These are phyloP conservation scores for Leucozona laternaria DNA, from an alignment of 2,888 invertebrate genomes.

Conservation along the genomic window DNA sequence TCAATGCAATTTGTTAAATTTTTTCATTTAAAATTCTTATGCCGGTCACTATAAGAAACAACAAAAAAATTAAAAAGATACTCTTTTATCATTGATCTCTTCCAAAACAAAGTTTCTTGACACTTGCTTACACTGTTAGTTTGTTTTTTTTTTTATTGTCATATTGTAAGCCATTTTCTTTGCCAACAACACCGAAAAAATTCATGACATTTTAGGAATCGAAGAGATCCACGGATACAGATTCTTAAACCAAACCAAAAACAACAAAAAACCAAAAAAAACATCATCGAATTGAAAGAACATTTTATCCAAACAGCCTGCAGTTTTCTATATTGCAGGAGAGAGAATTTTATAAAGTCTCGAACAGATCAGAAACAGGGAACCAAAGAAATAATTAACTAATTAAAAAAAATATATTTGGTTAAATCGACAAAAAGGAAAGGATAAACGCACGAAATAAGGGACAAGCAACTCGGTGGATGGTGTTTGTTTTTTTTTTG, in stretches of 20 bases:
- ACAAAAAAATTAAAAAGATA: not conserved
- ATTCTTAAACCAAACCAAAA: constrained; percentile 29
- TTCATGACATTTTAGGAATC: constrained; percentile 66
- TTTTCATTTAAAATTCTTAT: constrained; percentile 21
- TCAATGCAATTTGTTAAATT: constrained; percentile 42
- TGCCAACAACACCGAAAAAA: constrained; percentile 38
- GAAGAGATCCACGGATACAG: constrained; percentile 65
- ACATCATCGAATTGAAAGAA: constrained; percentile 25
- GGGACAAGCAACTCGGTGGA: constrained; percentile 39
- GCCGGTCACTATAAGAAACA: not conserved
- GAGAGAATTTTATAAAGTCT: constrained; percentile 14
- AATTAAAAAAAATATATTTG: constrained; percentile 67
- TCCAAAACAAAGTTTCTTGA: constrained; percentile 34
- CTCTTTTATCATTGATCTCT: constrained; percentile 61
- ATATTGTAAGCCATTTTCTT: constrained; percentile 29
- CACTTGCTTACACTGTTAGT: constrained; percentile 44
- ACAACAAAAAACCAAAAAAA: not conserved
- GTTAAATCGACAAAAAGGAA: constrained; percentile 51
- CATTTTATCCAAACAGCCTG: not conserved
- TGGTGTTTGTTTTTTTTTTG: constrained; percentile 24
- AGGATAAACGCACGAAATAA: constrained; percentile 64
- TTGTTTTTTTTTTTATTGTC: not conserved
- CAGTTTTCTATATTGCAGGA: constrained; percentile 1
- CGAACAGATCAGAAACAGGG: constrained; percentile 55
- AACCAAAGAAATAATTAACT: constrained; percentile 69